Conservation (phyloP, 1,140 invertebrate genomes). For the Nasonia vitripennis region DNA sequence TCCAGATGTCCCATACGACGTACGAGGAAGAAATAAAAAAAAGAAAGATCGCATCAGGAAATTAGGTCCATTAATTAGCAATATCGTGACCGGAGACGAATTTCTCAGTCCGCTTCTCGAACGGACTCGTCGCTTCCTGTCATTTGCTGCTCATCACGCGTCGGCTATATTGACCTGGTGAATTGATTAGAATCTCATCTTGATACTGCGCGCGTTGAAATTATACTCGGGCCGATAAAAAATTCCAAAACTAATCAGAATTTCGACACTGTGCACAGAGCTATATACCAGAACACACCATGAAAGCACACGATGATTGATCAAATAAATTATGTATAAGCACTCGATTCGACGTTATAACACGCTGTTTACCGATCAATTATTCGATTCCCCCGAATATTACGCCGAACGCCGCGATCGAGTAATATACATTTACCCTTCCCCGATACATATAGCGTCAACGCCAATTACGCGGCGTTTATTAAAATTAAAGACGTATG, state of each 20-base stretch:
- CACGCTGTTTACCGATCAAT: no score
- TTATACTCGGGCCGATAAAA: no score
- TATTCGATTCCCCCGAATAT: background rate
- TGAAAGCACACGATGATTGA: no score
- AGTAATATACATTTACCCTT: background rate
- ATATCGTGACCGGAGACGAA: conserved; percentile 56
- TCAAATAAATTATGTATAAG: no score
- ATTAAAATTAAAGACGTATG: no score
- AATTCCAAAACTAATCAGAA: no score
- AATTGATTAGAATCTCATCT: background rate
- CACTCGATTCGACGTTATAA: no score
- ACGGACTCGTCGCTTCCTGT: conserved; percentile 5
- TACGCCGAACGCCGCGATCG: background rate
- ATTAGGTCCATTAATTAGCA: conserved; percentile 52
- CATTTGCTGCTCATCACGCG: background rate
- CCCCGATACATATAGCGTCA: no score
- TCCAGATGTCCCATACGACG: background rate
- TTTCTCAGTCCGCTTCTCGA: conserved; percentile 39
- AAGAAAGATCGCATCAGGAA: conserved; percentile 54
- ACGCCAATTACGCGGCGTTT: no score
- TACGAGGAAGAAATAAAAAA: background rate
- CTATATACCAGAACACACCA: no score
- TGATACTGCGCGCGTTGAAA: background rate
- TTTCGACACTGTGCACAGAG: no score
- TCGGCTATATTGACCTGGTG: background rate